These are phyloP conservation scores for Macquaria ambigua DNA, from an alignment of 2,113 vertebrate species.

Conservation along the genomic window DNA sequence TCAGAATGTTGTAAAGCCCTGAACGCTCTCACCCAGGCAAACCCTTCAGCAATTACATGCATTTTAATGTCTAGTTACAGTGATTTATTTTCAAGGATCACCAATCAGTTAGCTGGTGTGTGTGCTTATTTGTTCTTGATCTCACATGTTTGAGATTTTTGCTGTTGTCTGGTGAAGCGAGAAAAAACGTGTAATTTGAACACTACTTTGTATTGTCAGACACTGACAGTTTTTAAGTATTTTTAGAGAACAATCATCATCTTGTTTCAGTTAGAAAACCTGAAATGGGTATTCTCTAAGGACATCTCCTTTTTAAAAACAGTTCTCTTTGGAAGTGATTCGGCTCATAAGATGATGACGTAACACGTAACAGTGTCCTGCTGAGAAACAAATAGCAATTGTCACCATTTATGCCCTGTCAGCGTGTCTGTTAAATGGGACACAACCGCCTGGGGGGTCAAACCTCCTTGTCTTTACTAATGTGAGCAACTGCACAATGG, in stretches of 20 bases:
- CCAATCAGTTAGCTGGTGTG: neutral
- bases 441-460: slow-evolving; percentile 50
- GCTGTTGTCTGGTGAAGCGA: neutral
- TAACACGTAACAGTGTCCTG: slow-evolving; percentile 49
- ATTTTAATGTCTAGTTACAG: slow-evolving; percentile 1
- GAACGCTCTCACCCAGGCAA: neutral
- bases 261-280: neutral
- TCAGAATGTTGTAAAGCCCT: neutral
- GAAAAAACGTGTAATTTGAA: neutral
- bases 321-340: slow-evolving; percentile 29
- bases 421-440: slow-evolving; percentile 62
- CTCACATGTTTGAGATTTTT: slow-evolving; percentile 4
- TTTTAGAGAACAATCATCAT: slow-evolving; percentile 5
- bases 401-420: slow-evolving; percentile 57
- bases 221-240: neutral
- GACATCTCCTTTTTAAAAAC: slow-evolving; percentile 19
- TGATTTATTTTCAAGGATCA: neutral
- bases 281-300: slow-evolving; percentile 16
- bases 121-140: neutral
- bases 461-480: slow-evolving; percentile 53
- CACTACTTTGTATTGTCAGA: slow-evolving; percentile 7
- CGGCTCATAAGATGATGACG: slow-evolving; percentile 49
- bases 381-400: slow-evolving; percentile 60
- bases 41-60: neutral
- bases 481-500: slow-evolving; percentile 44